Evolutionary conservation across 2,888 invertebrate genomes (phyloP).

Genomic region (Drepanosiphum platanoidis): DNA sequence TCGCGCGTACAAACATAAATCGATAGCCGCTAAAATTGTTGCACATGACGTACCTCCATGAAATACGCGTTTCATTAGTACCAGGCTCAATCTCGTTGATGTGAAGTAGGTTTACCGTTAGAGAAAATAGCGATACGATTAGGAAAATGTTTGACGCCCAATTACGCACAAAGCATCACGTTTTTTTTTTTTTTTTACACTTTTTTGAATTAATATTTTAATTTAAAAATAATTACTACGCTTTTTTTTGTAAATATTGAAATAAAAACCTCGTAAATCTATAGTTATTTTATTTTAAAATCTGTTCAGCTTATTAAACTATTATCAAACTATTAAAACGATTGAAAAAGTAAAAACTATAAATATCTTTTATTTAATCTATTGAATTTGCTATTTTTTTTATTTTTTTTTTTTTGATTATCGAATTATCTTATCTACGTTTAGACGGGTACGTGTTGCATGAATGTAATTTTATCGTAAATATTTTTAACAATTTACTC

Average conservation of each 20-base stretch:
- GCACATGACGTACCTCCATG: slow-evolving; percentile 9
- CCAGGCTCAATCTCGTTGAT: background rate
- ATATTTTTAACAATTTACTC: background rate
- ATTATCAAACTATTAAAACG: background rate
- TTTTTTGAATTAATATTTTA: background rate
- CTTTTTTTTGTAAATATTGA: background rate
- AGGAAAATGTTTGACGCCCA: background rate
- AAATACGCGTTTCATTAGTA: slow-evolving; percentile 26
- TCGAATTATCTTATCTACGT: background rate
- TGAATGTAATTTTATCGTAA: background rate
- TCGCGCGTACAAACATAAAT: background rate
- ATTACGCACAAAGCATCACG: background rate
- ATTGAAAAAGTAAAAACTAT: background rate
- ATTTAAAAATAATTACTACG: background rate
- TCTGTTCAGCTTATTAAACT: background rate
- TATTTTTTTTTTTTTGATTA: background rate
- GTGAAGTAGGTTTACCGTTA: slow-evolving; percentile 9
- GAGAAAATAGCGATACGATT: background rate
- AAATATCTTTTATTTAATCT: background rate
- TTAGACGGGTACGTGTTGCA: background rate
- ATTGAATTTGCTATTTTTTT: background rate
- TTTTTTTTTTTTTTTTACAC: background rate
- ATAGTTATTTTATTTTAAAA: background rate
- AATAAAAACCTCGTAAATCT: background rate
- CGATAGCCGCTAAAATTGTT: slow-evolving; percentile 16